Evolutionary conservation across 2,888 invertebrate genomes (phyloP).

Genomic region (Branchipolynoe longqiensis): DNA sequence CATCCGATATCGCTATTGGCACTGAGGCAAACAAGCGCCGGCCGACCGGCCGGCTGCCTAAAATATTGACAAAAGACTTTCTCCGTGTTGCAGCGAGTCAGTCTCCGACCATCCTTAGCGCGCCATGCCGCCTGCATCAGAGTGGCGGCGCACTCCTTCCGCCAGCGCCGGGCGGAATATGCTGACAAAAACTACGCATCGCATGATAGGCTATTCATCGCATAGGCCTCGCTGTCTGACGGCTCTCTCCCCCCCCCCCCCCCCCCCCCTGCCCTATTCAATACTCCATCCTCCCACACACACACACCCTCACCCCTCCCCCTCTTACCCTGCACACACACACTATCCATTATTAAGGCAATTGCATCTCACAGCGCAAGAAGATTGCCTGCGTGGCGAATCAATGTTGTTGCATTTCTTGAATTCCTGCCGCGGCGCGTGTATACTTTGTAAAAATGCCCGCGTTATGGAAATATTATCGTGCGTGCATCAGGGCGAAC

Average conservation of each 20-base stretch:
- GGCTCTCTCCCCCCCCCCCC: no score
- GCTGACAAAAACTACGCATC: conserved; percentile 31
- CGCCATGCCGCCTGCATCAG: not conserved
- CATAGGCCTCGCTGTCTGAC: conserved; percentile 37
- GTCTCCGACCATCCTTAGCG: conserved; percentile 6
- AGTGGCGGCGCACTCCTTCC: conserved; percentile 21
- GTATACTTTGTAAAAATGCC: conserved; percentile 49
- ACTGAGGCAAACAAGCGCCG: no score
- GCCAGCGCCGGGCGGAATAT: not conserved
- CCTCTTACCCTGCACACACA: no score
- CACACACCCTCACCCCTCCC: no score
- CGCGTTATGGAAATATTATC: conserved; percentile 43
- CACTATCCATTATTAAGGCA: conserved; percentile 51
- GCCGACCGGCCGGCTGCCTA: no score
- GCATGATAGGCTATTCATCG: conserved; percentile 38
- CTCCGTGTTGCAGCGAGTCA: no score
- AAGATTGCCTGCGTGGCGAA: conserved; percentile 42
- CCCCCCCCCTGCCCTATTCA: no score
- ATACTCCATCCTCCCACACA: conserved; percentile 27
- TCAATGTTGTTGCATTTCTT: conserved; percentile 54
- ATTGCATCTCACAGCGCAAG: conserved; percentile 38
- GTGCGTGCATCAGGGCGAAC: conserved; percentile 29
- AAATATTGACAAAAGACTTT: conserved; percentile 41
- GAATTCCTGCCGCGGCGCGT: conserved; percentile 34
- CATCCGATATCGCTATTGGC: no score